Percentiles rank a stretch among this genome's conserved stretches.
phyloP scores from a whole-genome alignment of 2,113 vertebrate species.

The Orthonyx spaldingii region DNA sequence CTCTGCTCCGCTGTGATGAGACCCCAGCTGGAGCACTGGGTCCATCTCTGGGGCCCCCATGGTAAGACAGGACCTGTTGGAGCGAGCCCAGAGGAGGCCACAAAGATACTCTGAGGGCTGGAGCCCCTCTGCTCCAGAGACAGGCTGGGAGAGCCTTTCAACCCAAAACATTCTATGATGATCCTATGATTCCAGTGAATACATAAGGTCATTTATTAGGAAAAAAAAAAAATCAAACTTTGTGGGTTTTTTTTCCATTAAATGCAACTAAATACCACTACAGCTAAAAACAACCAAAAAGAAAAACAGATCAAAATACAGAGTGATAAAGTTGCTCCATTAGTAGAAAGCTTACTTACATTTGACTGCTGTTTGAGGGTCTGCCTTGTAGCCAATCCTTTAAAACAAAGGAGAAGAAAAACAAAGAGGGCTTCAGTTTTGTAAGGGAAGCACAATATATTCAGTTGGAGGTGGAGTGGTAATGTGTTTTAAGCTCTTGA shows the following conservation, averaged over 20 bases:
- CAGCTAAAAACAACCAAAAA: neutral
- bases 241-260: neutral
- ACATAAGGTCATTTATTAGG: neutral
- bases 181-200: neutral
- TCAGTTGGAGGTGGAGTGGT: neutral
- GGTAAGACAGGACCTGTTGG: neutral
- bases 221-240: neutral
- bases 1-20: neutral
- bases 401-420: constrained; percentile 36
- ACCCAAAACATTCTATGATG: neutral
- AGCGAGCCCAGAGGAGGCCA: neutral
- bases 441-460: neutral
- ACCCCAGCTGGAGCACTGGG: neutral
- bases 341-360: constrained; percentile 78
- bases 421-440: neutral
- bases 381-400: constrained; percentile 90
- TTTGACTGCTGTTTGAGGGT: constrained; percentile 82
- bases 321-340: neutral
- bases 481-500: neutral
- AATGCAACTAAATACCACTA: neutral
- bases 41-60: neutral
- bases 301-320: neutral
- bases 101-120: neutral
- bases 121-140: neutral
- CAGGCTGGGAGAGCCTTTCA: neutral